Evolutionary conservation across 2,888 invertebrate species (phyloP).

Genomic region (Cephus sareptanus): DNA sequence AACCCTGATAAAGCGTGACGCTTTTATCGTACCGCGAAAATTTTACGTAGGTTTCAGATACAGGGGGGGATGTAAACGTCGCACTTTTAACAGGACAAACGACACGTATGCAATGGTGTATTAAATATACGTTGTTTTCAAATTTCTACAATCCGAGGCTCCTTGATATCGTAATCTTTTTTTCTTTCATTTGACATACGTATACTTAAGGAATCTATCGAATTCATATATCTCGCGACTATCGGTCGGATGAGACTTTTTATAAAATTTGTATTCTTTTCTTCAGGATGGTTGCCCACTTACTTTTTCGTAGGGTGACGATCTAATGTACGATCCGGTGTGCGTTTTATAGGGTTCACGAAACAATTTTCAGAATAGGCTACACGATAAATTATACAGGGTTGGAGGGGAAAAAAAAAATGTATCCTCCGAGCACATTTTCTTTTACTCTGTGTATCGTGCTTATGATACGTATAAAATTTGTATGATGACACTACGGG

Average conservation of each 20-base stretch:
- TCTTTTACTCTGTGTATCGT: constrained; percentile 34
- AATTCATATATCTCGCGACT: background rate
- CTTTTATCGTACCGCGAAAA: constrained; percentile 31
- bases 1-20: constrained; percentile 41
- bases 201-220: background rate
- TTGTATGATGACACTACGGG: background rate
- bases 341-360: constrained; percentile 40
- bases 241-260: background rate
- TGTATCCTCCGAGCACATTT: constrained; percentile 41
- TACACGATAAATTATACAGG: constrained; percentile 43
- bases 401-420: constrained; percentile 27
- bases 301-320: background rate
- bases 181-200: background rate
- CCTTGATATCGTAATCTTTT: background rate
- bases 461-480: constrained; percentile 41
- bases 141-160: background rate
- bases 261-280: background rate
- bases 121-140: background rate
- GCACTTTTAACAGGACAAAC: background rate
- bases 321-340: constrained; percentile 3
- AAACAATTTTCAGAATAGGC: constrained; percentile 46
- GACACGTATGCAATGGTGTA: background rate
- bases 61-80: background rate
- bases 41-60: background rate
- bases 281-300: background rate